phyloP scores from a whole-genome alignment of 2,113 vertebrate species.

The Trichomycterus rosablanca region DNA sequence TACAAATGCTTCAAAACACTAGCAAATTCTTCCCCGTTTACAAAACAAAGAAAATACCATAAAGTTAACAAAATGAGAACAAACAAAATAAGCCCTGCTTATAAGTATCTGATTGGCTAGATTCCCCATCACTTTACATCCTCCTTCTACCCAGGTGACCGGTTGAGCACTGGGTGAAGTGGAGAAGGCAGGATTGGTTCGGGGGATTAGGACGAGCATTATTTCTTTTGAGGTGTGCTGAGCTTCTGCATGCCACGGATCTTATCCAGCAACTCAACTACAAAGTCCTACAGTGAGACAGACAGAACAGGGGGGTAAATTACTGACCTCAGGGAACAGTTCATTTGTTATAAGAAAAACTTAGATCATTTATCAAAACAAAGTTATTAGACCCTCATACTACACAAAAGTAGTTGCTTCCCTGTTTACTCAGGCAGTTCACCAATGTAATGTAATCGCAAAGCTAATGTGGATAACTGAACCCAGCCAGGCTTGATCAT shows the following conservation, averaged over 20 bases:
- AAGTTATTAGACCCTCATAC: no score
- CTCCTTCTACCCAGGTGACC: not conserved
- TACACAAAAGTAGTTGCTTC: no score
- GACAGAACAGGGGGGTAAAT: not conserved
- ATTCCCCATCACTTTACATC: constrained; percentile 17
- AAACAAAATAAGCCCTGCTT: constrained; percentile 49
- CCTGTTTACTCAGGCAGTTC: no score
- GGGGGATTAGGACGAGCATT: constrained; percentile 44
- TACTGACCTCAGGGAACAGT: no score
- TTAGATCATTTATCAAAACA: no score
- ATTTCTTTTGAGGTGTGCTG: constrained; percentile 90
- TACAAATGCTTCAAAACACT: constrained; percentile 39
- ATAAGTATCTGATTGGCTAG: constrained; percentile 44
- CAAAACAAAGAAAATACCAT: constrained; percentile 42
- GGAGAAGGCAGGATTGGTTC: constrained; percentile 12
- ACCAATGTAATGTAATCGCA: no score
- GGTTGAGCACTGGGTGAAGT: constrained; percentile 7
- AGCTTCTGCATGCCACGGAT: constrained; percentile 93
- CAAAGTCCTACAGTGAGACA: constrained; percentile 69
- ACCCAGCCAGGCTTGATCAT: no score
- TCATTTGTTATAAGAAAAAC: no score
- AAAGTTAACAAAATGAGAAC: constrained; percentile 38
- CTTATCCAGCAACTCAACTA: constrained; percentile 83
- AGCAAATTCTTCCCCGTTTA: constrained; percentile 13
- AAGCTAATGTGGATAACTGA: no score